Percentiles rank a stretch among this genome's conserved stretches.
Evolutionary conservation across 2,797 vertebrate genomes (phyloP).

Genomic region (Menidia menidia): DNA sequence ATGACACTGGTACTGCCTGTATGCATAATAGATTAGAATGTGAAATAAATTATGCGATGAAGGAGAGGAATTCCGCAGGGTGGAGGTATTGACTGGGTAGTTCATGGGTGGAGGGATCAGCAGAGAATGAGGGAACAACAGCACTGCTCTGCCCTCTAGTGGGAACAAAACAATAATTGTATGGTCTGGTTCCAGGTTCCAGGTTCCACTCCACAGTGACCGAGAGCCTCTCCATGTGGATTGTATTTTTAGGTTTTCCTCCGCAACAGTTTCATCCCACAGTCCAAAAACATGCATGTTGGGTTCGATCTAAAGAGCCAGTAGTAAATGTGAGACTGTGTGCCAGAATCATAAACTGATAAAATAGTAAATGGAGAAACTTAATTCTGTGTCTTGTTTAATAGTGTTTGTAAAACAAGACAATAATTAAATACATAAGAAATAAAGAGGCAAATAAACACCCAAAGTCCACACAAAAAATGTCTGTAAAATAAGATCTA

Average conservation of each 20-base stretch:
- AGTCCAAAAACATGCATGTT: too few species aligned
- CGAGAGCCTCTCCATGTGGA: too few species aligned
- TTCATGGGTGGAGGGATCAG: not conserved
- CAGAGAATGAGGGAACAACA: slow-evolving; percentile 1
- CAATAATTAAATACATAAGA: too few species aligned
- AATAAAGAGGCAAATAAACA: not conserved
- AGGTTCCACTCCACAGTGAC: too few species aligned
- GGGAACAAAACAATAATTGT: slow-evolving; percentile 14
- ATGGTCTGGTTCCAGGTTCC: too few species aligned
- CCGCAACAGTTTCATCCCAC: too few species aligned
- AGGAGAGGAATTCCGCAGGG: slow-evolving; percentile 28
- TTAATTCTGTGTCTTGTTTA: not conserved
- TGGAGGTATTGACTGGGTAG: not conserved
- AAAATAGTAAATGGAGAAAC: not conserved
- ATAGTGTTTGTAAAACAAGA: not conserved
- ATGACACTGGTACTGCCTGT: slow-evolving; percentile 41
- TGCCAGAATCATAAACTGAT: not conserved
- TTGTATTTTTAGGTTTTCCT: too few species aligned
- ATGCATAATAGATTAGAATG: slow-evolving; percentile 63
- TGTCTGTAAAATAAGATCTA: too few species aligned
- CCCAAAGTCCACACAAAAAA: too few species aligned
- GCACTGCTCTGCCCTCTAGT: slow-evolving; percentile 67
- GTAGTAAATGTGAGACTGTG: too few species aligned
- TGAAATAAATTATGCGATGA: slow-evolving; percentile 61
- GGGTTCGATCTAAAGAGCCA: too few species aligned